Evolutionary conservation across 2,797 vertebrate genomes (phyloP), one percentile per base, ranked within the genome.

Genomic region (Sebastes kiyomatsui): DNA sequence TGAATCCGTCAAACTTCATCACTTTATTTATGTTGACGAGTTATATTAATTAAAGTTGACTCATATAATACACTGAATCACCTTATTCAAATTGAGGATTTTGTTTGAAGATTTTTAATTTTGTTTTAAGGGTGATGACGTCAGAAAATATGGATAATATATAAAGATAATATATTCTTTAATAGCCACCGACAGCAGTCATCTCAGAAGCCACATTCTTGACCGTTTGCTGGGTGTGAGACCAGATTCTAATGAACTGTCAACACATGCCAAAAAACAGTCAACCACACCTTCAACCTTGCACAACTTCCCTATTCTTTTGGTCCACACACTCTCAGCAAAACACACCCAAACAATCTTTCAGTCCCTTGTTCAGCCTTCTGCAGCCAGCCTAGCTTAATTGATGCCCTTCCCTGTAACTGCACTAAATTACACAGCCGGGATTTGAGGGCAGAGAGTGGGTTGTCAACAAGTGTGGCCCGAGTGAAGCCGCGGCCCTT

Each of bases 381-480:
- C 59, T 82, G 72, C 82, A 86, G 87, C 69, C 79, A 59, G 75
- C 67, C 65, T 4, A 7, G 62, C 66, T 74, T 89, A 90, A 92
- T 86, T 87, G 83, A 84, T 64, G 84, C 84, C 90, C 88, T 91
- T 83, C 84, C 83, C 80, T 81, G 16, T 46, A 88, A 88, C 82
- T 23, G 83, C 88, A 52, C 82, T 69, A 90, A 87, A 93, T 94
- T 86, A 91, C 77, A 88, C 73, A 73, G 86, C 64, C 22, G 3
- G 77, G 70, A 77, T 89, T 71, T 75, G 80, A 91, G 91, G 81
- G 62, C 90, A 84, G 80, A 81, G 84, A 77, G 67, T n/a, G 71
- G 87, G 69, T 75, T 82, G 94, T 94, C 93, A 94, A 93, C 92
- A 93, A 94, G 87, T 88, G 90, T 79, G 90, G 81, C 88, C 83